phyloP scores from a whole-genome alignment of 2,113 vertebrate genomes.

The Macquaria australasica region DNA sequence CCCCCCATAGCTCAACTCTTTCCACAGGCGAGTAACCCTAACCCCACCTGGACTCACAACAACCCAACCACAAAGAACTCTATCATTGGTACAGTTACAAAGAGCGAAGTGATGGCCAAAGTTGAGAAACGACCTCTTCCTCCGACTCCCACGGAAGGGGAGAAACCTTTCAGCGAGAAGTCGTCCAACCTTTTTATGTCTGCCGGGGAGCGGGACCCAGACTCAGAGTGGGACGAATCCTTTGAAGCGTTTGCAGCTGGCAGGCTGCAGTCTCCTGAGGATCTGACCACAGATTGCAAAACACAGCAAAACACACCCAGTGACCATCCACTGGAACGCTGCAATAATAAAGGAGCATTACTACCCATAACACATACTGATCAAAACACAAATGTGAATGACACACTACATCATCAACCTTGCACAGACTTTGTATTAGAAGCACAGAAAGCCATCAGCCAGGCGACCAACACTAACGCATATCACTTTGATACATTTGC shows the following conservation, averaged over 20 bases:
- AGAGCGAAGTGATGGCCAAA: conserved; percentile 9
- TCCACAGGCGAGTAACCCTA: conserved; percentile 77
- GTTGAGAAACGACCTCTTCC: conserved; percentile 60
- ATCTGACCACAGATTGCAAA: conserved; percentile 35
- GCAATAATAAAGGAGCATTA: conserved; percentile 29
- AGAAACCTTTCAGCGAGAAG: conserved; percentile 50
- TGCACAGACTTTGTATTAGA: neutral
- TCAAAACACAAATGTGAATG: conserved; percentile 26
- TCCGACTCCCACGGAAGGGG: conserved; percentile 23
- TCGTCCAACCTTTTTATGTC: conserved; percentile 53
- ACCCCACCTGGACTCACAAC: conserved; percentile 63
- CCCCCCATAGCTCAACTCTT: conserved; percentile 79
- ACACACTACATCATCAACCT: conserved; percentile 22
- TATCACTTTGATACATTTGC: conserved; percentile 43
- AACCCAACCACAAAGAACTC: conserved; percentile 40
- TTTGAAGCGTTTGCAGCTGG: conserved; percentile 90
- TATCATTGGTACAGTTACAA: neutral
- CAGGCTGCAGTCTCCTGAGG: conserved; percentile 82
- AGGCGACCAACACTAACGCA: conserved; percentile 9
- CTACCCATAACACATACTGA: neutral
- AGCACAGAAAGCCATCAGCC: neutral
- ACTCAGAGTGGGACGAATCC: conserved; percentile 87
- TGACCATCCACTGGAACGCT: conserved; percentile 25
- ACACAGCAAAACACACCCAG: conserved; percentile 23
- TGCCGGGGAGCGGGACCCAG: conserved; percentile 34